phyloP scores from a whole-genome alignment of 2,797 vertebrate genomes.

The Phrynocephalus forsythii region DNA sequence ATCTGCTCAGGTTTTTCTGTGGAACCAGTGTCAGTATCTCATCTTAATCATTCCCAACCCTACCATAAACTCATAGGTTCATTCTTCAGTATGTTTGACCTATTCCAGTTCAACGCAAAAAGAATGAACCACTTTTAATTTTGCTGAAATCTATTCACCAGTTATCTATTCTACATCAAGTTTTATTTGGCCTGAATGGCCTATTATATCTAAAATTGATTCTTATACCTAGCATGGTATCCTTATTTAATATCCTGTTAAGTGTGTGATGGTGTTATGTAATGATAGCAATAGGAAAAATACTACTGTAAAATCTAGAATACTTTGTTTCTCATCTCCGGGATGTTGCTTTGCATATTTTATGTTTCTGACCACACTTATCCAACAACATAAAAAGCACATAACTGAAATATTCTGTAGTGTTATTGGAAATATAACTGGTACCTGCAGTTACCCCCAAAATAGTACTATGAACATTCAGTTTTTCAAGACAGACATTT shows the following conservation, averaged over 20 bases:
- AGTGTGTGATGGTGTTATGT: not conserved
- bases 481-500: slow-evolving; percentile 18
- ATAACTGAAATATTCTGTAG: slow-evolving; percentile 12
- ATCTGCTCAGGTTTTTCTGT: not conserved
- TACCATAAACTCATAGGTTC: not conserved
- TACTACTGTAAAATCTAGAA: not conserved
- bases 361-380: slow-evolving; percentile 13
- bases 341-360: not conserved
- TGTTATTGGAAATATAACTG: slow-evolving; percentile 21
- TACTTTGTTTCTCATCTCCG: not conserved
- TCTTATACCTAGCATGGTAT: not conserved
- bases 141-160: not conserved
- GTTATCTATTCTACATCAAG: not conserved
- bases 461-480: slow-evolving; percentile 13
- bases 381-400: slow-evolving; percentile 26
- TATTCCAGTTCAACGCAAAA: not conserved
- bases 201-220: not conserved
- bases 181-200: not conserved
- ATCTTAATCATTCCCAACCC: not conserved
- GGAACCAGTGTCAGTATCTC: not conserved
- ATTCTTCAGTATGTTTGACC: not conserved
- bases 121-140: not conserved
- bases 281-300: not conserved
- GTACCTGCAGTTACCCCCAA: not conserved
- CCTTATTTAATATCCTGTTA: not conserved